Base-by-base conservation (phyloP, 2,113 vertebrate species). In the Oenanthe melanoleuca region DNA sequence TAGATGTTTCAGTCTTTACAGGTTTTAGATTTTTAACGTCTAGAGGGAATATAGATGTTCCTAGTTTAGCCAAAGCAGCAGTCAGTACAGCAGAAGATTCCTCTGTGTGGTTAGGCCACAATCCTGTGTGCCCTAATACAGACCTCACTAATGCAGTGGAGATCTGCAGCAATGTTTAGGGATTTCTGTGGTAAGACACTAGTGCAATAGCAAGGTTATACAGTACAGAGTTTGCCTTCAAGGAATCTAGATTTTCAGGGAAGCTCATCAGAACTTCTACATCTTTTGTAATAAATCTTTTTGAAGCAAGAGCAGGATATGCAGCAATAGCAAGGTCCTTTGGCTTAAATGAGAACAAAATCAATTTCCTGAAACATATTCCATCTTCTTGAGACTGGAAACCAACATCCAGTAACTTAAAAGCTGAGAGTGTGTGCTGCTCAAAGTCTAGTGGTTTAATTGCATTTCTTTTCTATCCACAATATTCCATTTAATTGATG, bases 241-340 rank as follows among this genome's bases (percentile, higher is more conserved):
- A 49, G 37, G 49, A 65, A 63, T 63, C 38, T 50, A 47, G 16
- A 70, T 26, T 82, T 92, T 92, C 80, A 69, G 53, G 26, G 65
- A 81, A 44, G 14, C 14, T 79, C 29, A 75, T 92, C 69, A 70
- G 66, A 70, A 83, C 93, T 88, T 91, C 79, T 66, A 55, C 22
- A 44, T 47, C 25, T 86, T 85, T 66, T 73, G 50, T 83, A 77
- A 92, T 89, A 79, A 88, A 91, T 88, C 66, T 82, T 88, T 82
- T 29, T 86, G 67, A 92, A 73, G 70, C 61, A 92, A 59, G 70
- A 73, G 14, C 29, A 63, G 57, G 53, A 61, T 95, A 79, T 82
- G 55, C 38, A 75, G 83, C 55, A 91, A 61, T 53, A 65, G 8
- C 26, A 60, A 77, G 15, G 38, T 57, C 33, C 55, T 91, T 57